A percentile compares a stretch with the other conserved stretches of the same genome.
phyloP scores from a whole-genome alignment of 2,113 vertebrate species.

The Bombycilla garrulus region DNA sequence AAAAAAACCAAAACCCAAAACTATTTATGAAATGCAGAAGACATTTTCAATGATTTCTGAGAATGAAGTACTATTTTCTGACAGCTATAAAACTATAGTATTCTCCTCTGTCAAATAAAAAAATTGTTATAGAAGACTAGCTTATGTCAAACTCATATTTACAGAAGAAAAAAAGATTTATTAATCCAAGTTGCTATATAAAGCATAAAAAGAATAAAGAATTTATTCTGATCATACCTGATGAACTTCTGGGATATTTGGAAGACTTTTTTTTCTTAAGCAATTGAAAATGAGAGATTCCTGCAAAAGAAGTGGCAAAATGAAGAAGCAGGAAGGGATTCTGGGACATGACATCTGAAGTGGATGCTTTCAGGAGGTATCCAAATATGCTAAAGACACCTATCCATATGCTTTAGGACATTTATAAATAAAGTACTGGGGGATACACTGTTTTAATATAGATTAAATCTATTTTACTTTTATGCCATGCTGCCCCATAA shows the following conservation, averaged over 20 bases:
- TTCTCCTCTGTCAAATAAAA: background rate
- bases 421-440: background rate
- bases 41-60: background rate
- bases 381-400: background rate
- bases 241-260: background rate
- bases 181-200: background rate
- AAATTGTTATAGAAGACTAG: background rate
- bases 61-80: background rate
- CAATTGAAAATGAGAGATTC: background rate
- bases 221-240: background rate
- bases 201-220: too few species aligned
- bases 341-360: background rate
- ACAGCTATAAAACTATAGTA: background rate
- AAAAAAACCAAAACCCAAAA: background rate
- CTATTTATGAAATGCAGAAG: background rate
- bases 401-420: background rate
- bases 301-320: background rate
- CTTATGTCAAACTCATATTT: background rate
- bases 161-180: background rate
- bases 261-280: background rate
- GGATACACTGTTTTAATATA: background rate
- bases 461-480: background rate
- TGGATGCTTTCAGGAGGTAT: background rate
- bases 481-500: background rate
- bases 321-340: background rate